phyloP scores from a whole-genome alignment of 1,140 invertebrate genomes.

The Spodoptera litura region DNA sequence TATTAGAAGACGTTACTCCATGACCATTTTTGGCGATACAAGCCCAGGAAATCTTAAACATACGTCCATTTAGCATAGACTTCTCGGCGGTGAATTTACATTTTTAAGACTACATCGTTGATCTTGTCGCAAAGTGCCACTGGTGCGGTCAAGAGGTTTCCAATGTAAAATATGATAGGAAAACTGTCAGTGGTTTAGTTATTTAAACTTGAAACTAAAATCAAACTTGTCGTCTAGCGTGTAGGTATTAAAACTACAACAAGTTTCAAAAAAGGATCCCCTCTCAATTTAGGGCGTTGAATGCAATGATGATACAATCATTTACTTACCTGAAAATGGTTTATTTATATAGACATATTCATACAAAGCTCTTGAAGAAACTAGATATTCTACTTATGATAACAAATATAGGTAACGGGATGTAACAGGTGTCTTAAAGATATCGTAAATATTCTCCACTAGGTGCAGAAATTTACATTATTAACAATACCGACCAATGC shows the following conservation, averaged over 20 bases:
- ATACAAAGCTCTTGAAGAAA: not conserved
- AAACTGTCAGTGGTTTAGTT: no score
- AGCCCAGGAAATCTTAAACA: conserved; percentile 1
- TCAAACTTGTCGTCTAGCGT: no score
- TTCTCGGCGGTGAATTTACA: no score
- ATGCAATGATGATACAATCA: no score
- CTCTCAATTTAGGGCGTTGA: no score
- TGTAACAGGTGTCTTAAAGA: conserved; percentile 14
- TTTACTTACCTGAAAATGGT: no score
- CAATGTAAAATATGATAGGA: not conserved
- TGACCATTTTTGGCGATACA: not conserved
- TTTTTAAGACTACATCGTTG: not conserved
- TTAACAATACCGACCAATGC: not conserved
- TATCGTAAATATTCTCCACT: conserved; percentile 33
- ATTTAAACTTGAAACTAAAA: no score
- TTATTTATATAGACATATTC: no score
- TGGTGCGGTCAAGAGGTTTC: not conserved
- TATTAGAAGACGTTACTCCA: not conserved
- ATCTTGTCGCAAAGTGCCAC: not conserved
- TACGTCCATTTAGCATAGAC: not conserved
- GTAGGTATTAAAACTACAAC: no score
- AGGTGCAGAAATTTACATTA: conserved; percentile 5
- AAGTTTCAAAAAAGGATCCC: no score
- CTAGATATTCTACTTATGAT: not conserved
- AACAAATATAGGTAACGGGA: conserved; percentile 24